Conservation (phyloP, 2,113 vertebrate species). For the Copsychus sechellarum region DNA sequence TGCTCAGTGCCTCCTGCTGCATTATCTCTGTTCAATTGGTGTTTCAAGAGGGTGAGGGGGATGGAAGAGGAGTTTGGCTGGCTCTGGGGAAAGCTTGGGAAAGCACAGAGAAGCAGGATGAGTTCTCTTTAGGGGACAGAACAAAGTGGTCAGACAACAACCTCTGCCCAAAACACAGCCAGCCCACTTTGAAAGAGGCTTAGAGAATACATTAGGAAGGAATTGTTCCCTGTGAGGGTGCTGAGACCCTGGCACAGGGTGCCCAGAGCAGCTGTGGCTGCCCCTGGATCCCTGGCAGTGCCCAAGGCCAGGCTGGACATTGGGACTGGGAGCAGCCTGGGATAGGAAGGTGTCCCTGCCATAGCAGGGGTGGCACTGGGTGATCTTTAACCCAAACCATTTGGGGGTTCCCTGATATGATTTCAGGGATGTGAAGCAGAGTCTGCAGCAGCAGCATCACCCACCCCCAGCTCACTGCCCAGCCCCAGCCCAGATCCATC, state of each 20-base stretch:
- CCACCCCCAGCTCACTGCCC: rapidly evolving
- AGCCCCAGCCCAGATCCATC: rapidly evolving
- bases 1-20: background rate
- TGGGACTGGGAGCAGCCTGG: background rate
- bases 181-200: background rate
- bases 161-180: background rate
- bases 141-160: background rate
- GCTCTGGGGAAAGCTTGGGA: background rate
- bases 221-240: rapidly evolving
- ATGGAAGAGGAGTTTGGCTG: background rate
- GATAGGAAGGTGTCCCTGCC: background rate
- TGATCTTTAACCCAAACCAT: background rate
- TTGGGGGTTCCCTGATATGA: background rate
- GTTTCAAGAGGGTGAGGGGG: background rate
- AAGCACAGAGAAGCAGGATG: background rate
- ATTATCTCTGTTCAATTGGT: background rate
- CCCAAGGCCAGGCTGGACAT: rapidly evolving
- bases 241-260: background rate
- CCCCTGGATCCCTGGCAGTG: background rate
- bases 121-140: background rate
- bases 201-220: rapidly evolving
- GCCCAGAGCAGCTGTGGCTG: background rate
- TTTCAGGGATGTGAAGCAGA: background rate
- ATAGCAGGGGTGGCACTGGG: background rate
- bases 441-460: background rate